Conservation (phyloP, 1,140 invertebrate species). For the Brachionus rotundiformis region DNA sequence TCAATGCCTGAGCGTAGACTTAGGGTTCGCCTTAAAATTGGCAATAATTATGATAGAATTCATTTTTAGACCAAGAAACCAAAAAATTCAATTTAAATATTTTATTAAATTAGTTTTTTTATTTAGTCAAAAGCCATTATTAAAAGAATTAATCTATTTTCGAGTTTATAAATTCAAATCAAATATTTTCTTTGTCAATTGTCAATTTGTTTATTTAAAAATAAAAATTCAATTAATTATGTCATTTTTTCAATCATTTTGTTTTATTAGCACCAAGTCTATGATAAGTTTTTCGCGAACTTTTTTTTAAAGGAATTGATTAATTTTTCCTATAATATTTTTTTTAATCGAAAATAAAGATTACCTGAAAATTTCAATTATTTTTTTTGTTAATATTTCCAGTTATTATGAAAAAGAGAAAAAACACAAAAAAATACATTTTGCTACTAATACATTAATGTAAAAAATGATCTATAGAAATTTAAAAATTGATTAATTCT, state of each 20-base stretch:
- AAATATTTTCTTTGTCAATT: no score
- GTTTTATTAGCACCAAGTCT: no score
- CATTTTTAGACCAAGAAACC: background rate
- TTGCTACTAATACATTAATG: background rate
- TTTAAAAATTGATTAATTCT: background rate
- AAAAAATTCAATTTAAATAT: background rate
- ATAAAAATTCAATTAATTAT: no score
- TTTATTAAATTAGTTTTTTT: background rate
- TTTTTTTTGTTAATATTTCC: background rate
- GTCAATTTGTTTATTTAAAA: no score
- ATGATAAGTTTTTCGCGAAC: no score
- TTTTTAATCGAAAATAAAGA: background rate
- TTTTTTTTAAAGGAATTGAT: background rate
- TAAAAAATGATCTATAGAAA: background rate
- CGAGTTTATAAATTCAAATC: no score
- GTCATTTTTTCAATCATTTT: no score
- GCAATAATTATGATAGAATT: background rate
- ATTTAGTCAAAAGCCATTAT: no score
- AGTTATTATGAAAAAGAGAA: background rate
- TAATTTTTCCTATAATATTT: background rate
- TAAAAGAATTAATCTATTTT: no score
- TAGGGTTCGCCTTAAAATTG: background rate
- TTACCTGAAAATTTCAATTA: background rate
- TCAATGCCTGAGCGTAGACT: constrained; percentile 48
- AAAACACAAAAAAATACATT: background rate